A percentile compares a stretch with the other conserved stretches of the same genome.
These are phyloP conservation scores for Hyppa rectilinea DNA, from an alignment of 2,888 invertebrate species.

Conservation along the genomic window DNA sequence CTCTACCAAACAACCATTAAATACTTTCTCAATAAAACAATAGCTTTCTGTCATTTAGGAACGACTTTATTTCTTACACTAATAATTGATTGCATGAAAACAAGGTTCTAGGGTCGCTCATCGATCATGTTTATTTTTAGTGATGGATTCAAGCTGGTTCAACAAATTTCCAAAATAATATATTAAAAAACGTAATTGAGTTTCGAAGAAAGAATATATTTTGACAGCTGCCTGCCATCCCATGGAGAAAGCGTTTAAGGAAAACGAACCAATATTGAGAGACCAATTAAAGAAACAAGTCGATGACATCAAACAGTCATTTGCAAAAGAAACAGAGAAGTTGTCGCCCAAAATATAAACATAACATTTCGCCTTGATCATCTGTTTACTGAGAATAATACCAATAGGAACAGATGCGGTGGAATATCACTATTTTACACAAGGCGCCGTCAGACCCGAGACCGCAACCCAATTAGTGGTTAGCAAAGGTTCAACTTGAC, in stretches of 20 bases:
- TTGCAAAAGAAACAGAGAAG: slow-evolving; percentile 22
- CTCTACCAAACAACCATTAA: too few species aligned
- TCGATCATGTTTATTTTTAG: too few species aligned
- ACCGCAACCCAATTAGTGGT: slow-evolving; percentile 52
- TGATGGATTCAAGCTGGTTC: too few species aligned
- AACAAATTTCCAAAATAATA: not conserved
- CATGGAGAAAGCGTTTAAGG: slow-evolving; percentile 4
- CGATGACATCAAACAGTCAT: slow-evolving; percentile 20
- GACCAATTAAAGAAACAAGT: slow-evolving; percentile 37
- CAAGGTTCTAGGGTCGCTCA: too few species aligned
- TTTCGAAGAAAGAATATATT: not conserved
- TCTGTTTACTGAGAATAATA: slow-evolving; percentile 28
- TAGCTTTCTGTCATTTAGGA: too few species aligned
- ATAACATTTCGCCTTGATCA: slow-evolving; percentile 7
- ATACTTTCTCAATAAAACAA: too few species aligned
- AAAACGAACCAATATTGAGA: slow-evolving; percentile 27
- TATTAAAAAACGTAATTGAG: not conserved
- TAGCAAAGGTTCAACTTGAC: slow-evolving; percentile 29
- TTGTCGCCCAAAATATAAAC: not conserved
- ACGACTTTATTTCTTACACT: too few species aligned
- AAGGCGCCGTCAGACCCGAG: slow-evolving; percentile 7
- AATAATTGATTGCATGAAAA: too few species aligned
- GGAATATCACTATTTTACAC: slow-evolving; percentile 36
- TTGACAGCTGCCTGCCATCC: not conserved
- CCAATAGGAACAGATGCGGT: slow-evolving; percentile 23